phyloP scores from a whole-genome alignment of 1,140 invertebrate genomes.

The Macrobrachium nipponense region DNA sequence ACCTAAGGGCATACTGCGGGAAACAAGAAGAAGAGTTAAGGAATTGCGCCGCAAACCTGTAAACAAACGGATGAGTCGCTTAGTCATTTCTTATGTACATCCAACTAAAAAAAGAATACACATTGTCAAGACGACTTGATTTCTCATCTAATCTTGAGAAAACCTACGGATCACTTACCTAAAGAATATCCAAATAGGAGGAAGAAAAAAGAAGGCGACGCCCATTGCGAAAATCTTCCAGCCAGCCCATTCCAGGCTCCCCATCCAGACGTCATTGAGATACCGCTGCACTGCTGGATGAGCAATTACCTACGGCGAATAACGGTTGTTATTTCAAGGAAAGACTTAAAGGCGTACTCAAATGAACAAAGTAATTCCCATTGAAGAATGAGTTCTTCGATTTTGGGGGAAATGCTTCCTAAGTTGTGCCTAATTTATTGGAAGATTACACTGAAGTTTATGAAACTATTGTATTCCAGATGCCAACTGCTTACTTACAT shows the following conservation, averaged over 20 bases:
- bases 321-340: background rate
- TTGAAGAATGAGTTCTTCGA: too few species aligned
- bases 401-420: too few species aligned
- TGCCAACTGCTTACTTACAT: too few species aligned
- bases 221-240: conserved; percentile 95
- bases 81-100: too few species aligned
- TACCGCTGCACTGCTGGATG: conserved; percentile 71
- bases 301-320: conserved; percentile 61
- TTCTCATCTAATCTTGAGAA: too few species aligned
- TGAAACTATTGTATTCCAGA: too few species aligned
- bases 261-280: conserved; percentile 94
- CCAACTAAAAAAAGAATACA: too few species aligned
- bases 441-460: too few species aligned
- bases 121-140: too few species aligned
- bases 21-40: background rate
- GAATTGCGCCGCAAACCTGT: background rate
- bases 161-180: conserved; percentile 71
- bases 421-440: too few species aligned
- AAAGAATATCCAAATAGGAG: conserved; percentile 95
- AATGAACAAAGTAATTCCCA: too few species aligned
- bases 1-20: conserved; percentile 81
- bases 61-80: too few species aligned
- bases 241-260: conserved; percentile 92
- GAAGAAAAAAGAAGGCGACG: conserved; percentile 90
- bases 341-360: background rate